phyloP scores from a whole-genome alignment of 1,140 invertebrate genomes.

The Dendrolimus punctatus region DNA sequence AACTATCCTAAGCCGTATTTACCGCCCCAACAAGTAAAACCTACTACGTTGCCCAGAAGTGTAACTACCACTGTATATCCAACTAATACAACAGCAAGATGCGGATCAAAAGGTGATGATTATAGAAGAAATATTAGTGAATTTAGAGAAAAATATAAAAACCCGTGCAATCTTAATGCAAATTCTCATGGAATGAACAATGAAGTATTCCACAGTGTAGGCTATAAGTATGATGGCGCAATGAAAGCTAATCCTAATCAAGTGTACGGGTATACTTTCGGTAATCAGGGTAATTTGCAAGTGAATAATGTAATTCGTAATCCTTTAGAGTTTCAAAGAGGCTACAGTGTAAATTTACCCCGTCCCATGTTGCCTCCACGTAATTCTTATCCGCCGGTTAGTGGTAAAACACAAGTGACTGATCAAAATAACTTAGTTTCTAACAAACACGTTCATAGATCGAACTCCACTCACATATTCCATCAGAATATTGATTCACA shows the following conservation, averaged over 20 bases:
- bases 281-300: conserved; percentile 67
- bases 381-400: conserved; percentile 75
- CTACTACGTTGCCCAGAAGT: conserved; percentile 65
- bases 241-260: conserved; percentile 57
- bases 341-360: conserved; percentile 69
- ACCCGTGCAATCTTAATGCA: conserved; percentile 53
- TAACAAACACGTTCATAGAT: conserved; percentile 70
- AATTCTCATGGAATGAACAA: conserved; percentile 46
- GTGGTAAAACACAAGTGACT: conserved; percentile 66
- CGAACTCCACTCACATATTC: conserved; percentile 71
- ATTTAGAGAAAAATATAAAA: conserved; percentile 75
- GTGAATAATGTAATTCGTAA: conserved; percentile 67
- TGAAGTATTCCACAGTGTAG: conserved; percentile 61
- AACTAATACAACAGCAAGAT: conserved; percentile 54
- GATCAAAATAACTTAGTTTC: conserved; percentile 65
- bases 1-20: conserved; percentile 51
- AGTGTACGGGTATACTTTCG: conserved; percentile 65
- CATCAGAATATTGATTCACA: conserved; percentile 59
- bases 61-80: conserved; percentile 61
- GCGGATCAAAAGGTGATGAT: conserved; percentile 63
- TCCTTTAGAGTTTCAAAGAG: conserved; percentile 72
- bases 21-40: conserved; percentile 53
- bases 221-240: conserved; percentile 56
- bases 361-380: conserved; percentile 72
- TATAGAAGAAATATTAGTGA: conserved; percentile 73